These are phyloP conservation scores for Nemotelus pantherinus DNA, from an alignment of 2,888 invertebrate species.

Conservation along the genomic window DNA sequence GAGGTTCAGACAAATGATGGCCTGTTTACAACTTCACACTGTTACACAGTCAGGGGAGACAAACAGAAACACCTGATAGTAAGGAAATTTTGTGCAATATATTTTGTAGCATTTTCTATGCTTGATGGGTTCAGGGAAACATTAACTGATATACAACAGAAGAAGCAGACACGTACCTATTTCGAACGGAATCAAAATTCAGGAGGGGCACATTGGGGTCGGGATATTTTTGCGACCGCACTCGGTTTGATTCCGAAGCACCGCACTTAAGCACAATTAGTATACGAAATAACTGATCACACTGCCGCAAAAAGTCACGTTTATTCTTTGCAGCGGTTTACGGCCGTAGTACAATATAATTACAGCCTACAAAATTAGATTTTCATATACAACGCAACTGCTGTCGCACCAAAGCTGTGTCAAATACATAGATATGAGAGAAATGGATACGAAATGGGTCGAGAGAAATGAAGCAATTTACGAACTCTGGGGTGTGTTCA, in stretches of 20 bases:
- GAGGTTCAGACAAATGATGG: conserved; percentile 1
- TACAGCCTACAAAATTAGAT: conserved; percentile 33
- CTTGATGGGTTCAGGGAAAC: not conserved
- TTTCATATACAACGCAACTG: conserved; percentile 29
- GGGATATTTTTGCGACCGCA: not conserved
- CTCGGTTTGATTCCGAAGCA: not conserved
- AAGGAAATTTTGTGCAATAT: conserved; percentile 27
- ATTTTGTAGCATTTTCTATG: conserved; percentile 7
- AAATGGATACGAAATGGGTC: too few species aligned
- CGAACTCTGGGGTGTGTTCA: too few species aligned
- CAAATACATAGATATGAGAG: too few species aligned
- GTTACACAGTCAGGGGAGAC: too few species aligned
- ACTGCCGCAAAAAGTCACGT: conserved; percentile 11
- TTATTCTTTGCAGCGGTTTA: not conserved
- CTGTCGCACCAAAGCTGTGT: conserved; percentile 26
- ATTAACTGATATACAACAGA: not conserved
- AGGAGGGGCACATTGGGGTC: conserved; percentile 13
- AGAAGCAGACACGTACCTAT: not conserved
- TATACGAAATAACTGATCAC: conserved; percentile 3
- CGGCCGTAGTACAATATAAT: not conserved
- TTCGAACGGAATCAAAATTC: not conserved
- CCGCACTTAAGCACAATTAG: not conserved
- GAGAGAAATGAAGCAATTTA: too few species aligned
- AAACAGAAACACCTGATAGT: conserved; percentile 27
- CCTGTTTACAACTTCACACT: conserved; percentile 16